Evolutionary conservation across 2,888 invertebrate species (phyloP).

Genomic region (Leptarthrus brevirostris): DNA sequence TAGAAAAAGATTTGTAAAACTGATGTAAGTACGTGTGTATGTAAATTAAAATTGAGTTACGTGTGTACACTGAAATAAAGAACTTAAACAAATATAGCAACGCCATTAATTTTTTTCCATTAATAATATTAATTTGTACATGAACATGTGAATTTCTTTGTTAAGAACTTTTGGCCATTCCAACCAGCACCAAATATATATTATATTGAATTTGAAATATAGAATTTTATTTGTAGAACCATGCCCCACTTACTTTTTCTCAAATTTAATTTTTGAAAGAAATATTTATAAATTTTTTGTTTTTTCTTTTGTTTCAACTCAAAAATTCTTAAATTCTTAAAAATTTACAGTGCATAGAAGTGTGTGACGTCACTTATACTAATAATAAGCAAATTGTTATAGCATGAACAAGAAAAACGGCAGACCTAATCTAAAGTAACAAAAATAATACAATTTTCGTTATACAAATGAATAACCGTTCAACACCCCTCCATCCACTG

Average conservation of each 20-base stretch:
- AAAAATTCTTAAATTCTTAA: conserved; percentile 13
- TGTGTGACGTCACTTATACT: conserved; percentile 44
- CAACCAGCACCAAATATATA: conserved; percentile 44
- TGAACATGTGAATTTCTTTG: conserved; percentile 20
- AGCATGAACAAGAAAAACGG: conserved; percentile 16
- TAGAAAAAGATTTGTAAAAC: neutral
- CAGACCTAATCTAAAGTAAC: conserved; percentile 16
- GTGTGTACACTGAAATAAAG: conserved; percentile 31
- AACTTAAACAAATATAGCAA: conserved; percentile 30
- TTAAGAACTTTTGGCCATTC: conserved; percentile 44
- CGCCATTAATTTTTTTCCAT: conserved; percentile 10
- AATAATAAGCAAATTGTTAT: conserved; percentile 41
- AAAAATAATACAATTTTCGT: conserved; percentile 6
- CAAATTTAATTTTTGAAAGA: neutral
- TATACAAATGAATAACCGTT: conserved; percentile 40
- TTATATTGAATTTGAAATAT: too few species aligned
- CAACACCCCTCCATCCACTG: conserved; percentile 49
- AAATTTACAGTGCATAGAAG: conserved; percentile 47
- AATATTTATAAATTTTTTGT: neutral
- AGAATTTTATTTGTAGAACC: conserved; percentile 15
- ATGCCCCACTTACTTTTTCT: conserved; percentile 14
- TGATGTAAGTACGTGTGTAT: conserved; percentile 26
- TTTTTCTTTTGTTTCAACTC: conserved; percentile 6
- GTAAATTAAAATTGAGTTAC: conserved; percentile 16
- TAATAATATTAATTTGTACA: conserved; percentile 38